These are phyloP conservation scores for Sylvilagus floridanus DNA, from an alignment of 2,797 vertebrate genomes.

Conservation along the genomic window DNA sequence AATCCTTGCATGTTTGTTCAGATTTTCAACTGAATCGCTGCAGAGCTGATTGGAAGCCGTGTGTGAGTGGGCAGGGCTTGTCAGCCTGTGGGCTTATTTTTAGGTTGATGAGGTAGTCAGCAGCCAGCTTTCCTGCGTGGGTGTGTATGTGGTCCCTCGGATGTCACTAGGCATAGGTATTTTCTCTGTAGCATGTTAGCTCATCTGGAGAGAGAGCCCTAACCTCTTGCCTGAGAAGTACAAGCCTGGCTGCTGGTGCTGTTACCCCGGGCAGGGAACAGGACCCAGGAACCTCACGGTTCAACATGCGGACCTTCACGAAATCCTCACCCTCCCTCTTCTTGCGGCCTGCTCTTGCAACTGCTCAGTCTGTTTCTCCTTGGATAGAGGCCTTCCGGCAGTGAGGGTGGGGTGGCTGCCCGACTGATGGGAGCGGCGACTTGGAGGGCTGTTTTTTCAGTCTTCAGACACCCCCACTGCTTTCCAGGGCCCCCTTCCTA, in stretches of 20 bases:
- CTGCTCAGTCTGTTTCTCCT: not conserved
- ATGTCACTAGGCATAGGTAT: conserved; percentile 25
- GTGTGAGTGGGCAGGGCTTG: conserved; percentile 23
- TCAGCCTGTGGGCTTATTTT: conserved; percentile 26
- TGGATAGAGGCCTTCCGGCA: not conserved
- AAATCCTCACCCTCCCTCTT: not conserved
- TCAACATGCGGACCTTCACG: not conserved
- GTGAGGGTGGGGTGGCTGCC: not conserved
- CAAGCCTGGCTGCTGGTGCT: not conserved
- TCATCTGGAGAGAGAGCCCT: not conserved
- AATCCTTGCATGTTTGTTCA: conserved; percentile 13
- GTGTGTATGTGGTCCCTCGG: conserved; percentile 6
- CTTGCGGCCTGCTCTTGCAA: not conserved
- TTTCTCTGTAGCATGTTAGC: conserved; percentile 48
- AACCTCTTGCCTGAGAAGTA: not conserved
- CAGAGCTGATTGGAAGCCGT: conserved; percentile 12
- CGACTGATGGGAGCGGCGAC: not conserved
- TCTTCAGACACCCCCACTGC: not conserved
- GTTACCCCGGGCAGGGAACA: not conserved
- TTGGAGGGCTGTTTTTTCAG: not conserved
- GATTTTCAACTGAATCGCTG: conserved; percentile 17
- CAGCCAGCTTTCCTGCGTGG: conserved; percentile 9
- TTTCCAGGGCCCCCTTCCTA: not conserved
- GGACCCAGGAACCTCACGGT: not conserved
- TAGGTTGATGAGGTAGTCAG: conserved; percentile 25